Evolutionary conservation across 2,888 invertebrate species (phyloP), one percentile per base, ranked within the genome.

Genomic region (Argyresthia albistria): DNA sequence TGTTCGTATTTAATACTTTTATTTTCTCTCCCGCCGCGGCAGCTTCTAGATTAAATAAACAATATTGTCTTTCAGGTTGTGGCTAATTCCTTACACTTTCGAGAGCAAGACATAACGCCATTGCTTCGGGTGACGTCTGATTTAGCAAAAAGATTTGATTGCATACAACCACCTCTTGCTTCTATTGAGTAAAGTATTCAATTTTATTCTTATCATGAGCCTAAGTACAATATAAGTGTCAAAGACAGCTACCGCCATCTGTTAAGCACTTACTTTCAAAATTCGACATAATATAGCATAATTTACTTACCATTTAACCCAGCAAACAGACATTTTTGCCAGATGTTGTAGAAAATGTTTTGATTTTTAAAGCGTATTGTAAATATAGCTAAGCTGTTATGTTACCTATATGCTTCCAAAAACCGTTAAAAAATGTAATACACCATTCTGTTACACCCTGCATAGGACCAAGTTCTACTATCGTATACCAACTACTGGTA

Each of bases 381-480:
- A n/a, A n/a, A n/a, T n/a, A n/a, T n/a, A n/a, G n/a, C n/a, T n/a
- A n/a, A n/a, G n/a, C n/a, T n/a, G n/a, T n/a, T n/a, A n/a, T n/a
- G n/a, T n/a, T n/a, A n/a, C n/a, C n/a, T n/a, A n/a, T n/a, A n/a
- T n/a, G n/a, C n/a, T n/a, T n/a, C n/a, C n/a, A n/a, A n/a, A n/a
- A n/a, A n/a, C n/a, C n/a, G n/a, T n/a, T n/a, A n/a, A n/a, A n/a
- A n/a, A n/a, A n/a, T n/a, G n/a, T n/a, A n/a, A n/a, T n/a, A n/a
- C n/a, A n/a, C n/a, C n/a, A n/a, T n/a, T n/a, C 47, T 35, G 25
- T 25, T 25, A 25, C 11, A 14, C n/a, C n/a, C 70, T 71, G 1
- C n/a, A n/a, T 59, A 83, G 82, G 59, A 76, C 76, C 1, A 67
- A 68, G 52, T 83, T 74, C 48, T 81, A 66, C 62, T 81, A 81